Evolutionary conservation across 2,113 vertebrate genomes (phyloP).

Genomic region (Scopus umbretta): DNA sequence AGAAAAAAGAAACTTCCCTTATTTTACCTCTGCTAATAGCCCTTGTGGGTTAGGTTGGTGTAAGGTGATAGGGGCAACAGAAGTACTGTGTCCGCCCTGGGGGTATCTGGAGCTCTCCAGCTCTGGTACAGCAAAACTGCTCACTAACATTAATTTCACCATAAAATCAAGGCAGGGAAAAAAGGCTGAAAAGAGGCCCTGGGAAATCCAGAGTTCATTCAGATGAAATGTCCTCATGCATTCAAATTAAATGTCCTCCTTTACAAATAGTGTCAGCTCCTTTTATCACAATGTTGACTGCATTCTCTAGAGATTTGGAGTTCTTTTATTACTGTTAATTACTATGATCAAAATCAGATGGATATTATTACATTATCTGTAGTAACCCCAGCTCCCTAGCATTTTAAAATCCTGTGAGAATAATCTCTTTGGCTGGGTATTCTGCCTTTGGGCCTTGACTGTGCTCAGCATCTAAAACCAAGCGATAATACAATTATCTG

Average conservation of each 20-base stretch:
- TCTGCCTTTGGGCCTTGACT: background rate
- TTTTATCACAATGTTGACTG: background rate
- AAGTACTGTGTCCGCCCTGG: background rate
- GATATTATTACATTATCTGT: background rate
- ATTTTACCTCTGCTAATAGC: background rate
- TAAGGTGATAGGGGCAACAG: background rate
- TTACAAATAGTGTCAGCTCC: background rate
- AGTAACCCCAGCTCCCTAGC: background rate
- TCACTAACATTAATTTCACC: background rate
- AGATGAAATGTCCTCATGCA: background rate
- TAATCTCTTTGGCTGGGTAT: background rate
- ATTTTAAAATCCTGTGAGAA: background rate
- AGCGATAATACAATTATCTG: background rate
- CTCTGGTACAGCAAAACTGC: background rate
- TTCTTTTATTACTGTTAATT: background rate
- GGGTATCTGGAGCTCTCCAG: background rate
- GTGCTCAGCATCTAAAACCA: background rate
- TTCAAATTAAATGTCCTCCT: background rate
- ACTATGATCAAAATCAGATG: background rate
- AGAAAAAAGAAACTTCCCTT: background rate
- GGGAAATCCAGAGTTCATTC: background rate
- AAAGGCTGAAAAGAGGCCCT: background rate
- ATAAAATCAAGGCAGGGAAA: background rate
- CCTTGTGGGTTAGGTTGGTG: background rate
- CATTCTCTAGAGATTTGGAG: background rate